Percentiles rank a stretch among this genome's conserved stretches.
These are phyloP conservation scores for Regulus satrapa DNA, from an alignment of 2,113 vertebrate species.

Conservation along the genomic window DNA sequence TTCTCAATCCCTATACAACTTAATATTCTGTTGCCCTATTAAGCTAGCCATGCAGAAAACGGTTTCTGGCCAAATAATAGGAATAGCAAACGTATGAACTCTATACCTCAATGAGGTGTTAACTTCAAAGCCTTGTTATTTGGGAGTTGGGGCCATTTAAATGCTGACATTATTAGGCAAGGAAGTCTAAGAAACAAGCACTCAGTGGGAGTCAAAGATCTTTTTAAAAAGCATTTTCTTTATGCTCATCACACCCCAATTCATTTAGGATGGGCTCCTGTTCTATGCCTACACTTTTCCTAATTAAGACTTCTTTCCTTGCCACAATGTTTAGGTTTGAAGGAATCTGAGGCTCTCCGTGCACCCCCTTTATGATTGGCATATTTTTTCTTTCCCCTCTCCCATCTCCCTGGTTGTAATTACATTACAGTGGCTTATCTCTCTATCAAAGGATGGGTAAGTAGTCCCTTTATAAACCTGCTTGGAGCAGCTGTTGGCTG, in stretches of 20 bases:
- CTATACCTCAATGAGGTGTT: conserved; percentile 75
- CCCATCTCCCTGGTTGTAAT: conserved; percentile 55
- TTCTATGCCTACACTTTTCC: conserved; percentile 63
- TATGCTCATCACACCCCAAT: conserved; percentile 68
- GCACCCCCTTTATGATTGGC: conserved; percentile 49
- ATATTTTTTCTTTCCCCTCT: conserved; percentile 57
- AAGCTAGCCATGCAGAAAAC: conserved; percentile 73
- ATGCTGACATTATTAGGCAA: conserved; percentile 73
- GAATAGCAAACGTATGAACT: conserved; percentile 72
- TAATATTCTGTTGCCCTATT: conserved; percentile 72
- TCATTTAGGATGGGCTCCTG: conserved; percentile 70
- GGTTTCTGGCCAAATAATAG: conserved; percentile 67
- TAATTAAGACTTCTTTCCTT: conserved; percentile 71
- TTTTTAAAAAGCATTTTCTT: conserved; percentile 72
- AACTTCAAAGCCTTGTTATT: conserved; percentile 72
- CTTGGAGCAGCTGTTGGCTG: conserved; percentile 33
- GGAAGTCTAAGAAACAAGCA: conserved; percentile 73
- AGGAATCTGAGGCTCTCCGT: conserved; percentile 42
- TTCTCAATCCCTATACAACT: conserved; percentile 67
- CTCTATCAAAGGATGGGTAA: conserved; percentile 65
- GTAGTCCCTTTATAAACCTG: conserved; percentile 43
- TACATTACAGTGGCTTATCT: conserved; percentile 59
- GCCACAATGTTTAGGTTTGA: conserved; percentile 67
- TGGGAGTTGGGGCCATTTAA: conserved; percentile 67
- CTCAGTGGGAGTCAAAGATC: conserved; percentile 73